Percentiles rank a stretch among this genome's conserved stretches.
These are phyloP conservation scores for Takifugu bimaculatus DNA, from an alignment of 2,113 vertebrate species.

Conservation along the genomic window DNA sequence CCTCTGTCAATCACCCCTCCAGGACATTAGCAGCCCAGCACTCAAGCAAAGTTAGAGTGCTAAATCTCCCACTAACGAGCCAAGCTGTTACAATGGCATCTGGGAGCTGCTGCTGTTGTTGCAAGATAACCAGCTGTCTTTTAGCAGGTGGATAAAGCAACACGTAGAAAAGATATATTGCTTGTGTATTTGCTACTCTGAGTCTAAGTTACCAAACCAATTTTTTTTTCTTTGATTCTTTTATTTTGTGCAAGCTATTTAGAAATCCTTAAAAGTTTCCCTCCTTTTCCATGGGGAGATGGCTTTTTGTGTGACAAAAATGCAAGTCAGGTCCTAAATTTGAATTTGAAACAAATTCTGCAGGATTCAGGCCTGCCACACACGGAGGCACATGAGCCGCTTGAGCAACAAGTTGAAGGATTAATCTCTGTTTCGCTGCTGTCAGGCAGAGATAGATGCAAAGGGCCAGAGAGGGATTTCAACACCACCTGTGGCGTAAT, in stretches of 20 bases:
- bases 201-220: no score
- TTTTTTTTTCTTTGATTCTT: no score
- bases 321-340: no score
- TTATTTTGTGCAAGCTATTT: not conserved
- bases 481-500: conserved; percentile 21
- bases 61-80: conserved; percentile 65
- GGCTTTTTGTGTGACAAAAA: no score
- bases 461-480: conserved; percentile 15
- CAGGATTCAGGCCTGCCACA: not conserved
- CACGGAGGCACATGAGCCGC: not conserved
- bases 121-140: conserved; percentile 47
- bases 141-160: conserved; percentile 39
- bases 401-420: conserved; percentile 19
- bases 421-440: conserved; percentile 20
- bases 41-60: conserved; percentile 44
- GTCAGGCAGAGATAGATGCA: conserved; percentile 23
- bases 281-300: no score
- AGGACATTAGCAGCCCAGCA: conserved; percentile 48
- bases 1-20: conserved; percentile 43
- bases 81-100: conserved; percentile 45
- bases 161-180: not conserved
- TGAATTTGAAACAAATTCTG: no score
- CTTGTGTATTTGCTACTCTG: no score
- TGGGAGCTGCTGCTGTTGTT: conserved; percentile 42
- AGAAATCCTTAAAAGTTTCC: no score